A percentile compares a stretch with the other conserved stretches of the same genome.
Evolutionary conservation across 2,888 invertebrate genomes (phyloP).

Genomic region (Apamea crenata): DNA sequence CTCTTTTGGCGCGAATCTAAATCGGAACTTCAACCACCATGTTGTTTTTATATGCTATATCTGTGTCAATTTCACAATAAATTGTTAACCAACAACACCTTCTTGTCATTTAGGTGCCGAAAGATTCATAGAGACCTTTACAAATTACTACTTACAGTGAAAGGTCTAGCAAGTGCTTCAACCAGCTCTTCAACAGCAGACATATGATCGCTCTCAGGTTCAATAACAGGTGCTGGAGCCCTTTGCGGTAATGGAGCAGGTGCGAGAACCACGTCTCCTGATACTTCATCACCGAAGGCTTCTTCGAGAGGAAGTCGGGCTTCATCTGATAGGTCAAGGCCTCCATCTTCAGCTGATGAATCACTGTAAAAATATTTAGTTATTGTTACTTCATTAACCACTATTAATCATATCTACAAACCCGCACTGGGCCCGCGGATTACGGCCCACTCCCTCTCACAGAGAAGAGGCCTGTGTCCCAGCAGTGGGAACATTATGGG

Average conservation of each 20-base stretch:
- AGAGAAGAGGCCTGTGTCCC: too few relatives aligned
- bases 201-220: slow-evolving; percentile 81
- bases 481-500: too few relatives aligned
- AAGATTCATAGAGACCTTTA: too few relatives aligned
- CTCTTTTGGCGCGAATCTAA: not conserved
- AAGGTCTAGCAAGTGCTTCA: slow-evolving; percentile 86
- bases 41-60: not conserved
- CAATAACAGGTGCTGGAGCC: slow-evolving; percentile 80
- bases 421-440: too few relatives aligned
- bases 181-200: slow-evolving; percentile 86
- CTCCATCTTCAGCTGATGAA: slow-evolving; percentile 83
- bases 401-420: too few relatives aligned
- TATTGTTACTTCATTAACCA: too few relatives aligned
- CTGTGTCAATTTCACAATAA: not conserved
- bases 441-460: too few relatives aligned
- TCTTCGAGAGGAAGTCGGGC: slow-evolving; percentile 84
- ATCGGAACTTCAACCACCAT: not conserved
- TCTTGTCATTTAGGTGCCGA: too few relatives aligned
- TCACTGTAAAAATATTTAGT: slow-evolving; percentile 75
- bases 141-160: slow-evolving; percentile 76
- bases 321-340: slow-evolving; percentile 79
- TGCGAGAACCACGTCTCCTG: slow-evolving; percentile 72
- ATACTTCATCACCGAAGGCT: slow-evolving; percentile 83
- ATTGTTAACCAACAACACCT: not conserved
- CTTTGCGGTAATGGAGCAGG: slow-evolving; percentile 85